Conservation (phyloP, 2,113 vertebrate species). For the Vulpes lagopus region DNA sequence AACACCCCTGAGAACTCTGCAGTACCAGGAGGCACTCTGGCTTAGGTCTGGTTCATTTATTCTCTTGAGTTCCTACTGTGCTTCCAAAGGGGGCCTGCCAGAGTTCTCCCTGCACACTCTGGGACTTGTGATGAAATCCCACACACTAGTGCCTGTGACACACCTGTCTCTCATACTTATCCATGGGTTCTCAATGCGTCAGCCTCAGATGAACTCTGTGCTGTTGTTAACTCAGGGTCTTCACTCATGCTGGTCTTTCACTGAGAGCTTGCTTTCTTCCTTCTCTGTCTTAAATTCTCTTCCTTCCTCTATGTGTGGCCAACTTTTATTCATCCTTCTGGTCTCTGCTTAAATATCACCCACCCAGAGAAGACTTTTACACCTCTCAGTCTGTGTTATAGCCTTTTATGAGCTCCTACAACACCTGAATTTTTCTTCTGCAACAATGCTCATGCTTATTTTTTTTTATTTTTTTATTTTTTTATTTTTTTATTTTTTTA, state of each 20-base stretch:
- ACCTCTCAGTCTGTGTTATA: not conserved
- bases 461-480: no score
- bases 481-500: no score
- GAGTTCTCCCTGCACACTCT: not conserved
- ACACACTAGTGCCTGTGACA: not conserved
- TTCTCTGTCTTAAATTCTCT: not conserved
- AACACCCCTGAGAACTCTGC: not conserved
- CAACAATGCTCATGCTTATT: not conserved
- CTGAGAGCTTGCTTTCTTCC: not conserved
- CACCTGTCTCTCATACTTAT: no score
- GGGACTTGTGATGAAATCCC: not conserved
- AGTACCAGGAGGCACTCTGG: not conserved
- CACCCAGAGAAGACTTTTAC: not conserved
- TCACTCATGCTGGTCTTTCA: not conserved
- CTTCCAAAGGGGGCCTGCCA: not conserved
- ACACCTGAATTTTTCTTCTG: not conserved
- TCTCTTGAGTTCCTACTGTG: not conserved
- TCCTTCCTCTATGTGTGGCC: not conserved
- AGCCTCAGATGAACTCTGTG: not conserved
- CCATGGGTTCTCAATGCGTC: not conserved
- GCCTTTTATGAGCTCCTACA: not conserved
- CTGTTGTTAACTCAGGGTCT: not conserved
- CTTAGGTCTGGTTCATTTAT: not conserved
- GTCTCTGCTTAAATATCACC: not conserved
- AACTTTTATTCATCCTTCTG: not conserved